phyloP scores from a whole-genome alignment of 2,888 invertebrate genomes.

The Coleophora deauratella region DNA sequence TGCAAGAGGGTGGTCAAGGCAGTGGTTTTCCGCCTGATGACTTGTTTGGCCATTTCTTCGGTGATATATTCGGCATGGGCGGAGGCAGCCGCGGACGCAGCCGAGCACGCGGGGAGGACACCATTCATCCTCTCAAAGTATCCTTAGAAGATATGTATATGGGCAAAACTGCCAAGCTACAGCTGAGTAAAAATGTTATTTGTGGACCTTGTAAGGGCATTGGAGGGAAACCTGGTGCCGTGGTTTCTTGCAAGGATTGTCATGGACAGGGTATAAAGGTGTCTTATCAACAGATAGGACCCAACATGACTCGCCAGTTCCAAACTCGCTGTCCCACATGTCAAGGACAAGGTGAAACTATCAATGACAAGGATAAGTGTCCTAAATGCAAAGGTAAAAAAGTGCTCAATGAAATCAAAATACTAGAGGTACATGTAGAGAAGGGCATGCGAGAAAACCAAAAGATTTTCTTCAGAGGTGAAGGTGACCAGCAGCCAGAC shows the following conservation, averaged over 20 bases:
- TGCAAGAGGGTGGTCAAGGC: conserved; percentile 84
- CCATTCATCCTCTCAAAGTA: conserved; percentile 87
- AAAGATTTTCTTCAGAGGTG: conserved; percentile 88
- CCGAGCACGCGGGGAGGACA: conserved; percentile 84
- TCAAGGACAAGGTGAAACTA: conserved; percentile 80
- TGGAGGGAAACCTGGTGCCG: conserved; percentile 81
- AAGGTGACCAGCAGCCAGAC: conserved; percentile 93
- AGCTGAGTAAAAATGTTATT: conserved; percentile 87
- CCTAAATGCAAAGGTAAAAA: conserved; percentile 88
- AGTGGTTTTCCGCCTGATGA: conserved; percentile 76
- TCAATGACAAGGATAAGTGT: conserved; percentile 89
- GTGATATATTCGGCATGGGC: conserved; percentile 77
- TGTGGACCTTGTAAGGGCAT: conserved; percentile 85
- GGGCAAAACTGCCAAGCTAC: conserved; percentile 88
- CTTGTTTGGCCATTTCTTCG: conserved; percentile 77
- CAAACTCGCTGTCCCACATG: conserved; percentile 77
- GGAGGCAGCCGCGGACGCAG: conserved; percentile 70
- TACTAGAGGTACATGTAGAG: conserved; percentile 90
- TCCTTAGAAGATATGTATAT: conserved; percentile 93
- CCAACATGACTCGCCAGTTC: conserved; percentile 77
- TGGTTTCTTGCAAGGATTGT: conserved; percentile 80
- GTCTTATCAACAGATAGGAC: conserved; percentile 79
- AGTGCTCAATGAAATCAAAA: conserved; percentile 86
- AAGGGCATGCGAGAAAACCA: conserved; percentile 92
- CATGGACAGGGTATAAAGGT: conserved; percentile 86